A percentile compares a stretch with the other conserved stretches of the same genome.
Evolutionary conservation across 2,888 invertebrate genomes (phyloP).

Genomic region (Euzophera pinguis): DNA sequence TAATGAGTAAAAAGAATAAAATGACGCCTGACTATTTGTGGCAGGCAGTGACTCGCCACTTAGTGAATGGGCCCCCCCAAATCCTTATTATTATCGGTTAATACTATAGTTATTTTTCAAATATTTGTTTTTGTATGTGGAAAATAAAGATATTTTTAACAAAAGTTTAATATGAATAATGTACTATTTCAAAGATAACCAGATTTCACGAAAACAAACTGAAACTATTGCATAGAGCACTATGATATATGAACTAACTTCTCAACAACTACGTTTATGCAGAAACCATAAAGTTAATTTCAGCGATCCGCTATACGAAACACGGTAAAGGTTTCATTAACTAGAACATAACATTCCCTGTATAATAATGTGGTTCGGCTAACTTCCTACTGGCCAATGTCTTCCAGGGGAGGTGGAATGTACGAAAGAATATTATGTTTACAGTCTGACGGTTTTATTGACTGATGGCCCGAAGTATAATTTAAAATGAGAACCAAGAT

Average conservation of each 20-base stretch:
- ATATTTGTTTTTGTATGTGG: no score
- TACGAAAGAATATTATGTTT: slow-evolving; percentile 16
- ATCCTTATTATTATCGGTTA: no score
- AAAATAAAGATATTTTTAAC: no score
- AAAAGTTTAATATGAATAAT: no score
- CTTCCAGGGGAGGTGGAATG: slow-evolving; percentile 26
- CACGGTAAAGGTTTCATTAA: slow-evolving; percentile 44
- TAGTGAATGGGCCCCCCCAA: no score
- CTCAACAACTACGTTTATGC: slow-evolving; percentile 9
- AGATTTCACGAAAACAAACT: not conserved
- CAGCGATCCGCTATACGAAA: slow-evolving; percentile 20
- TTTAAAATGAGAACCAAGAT: no score
- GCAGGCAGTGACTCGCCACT: no score
- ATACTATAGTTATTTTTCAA: no score
- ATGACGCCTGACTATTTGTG: no score
- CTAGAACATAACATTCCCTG: slow-evolving; percentile 38
- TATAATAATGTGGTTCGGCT: slow-evolving; percentile 38
- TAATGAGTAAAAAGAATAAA: no score
- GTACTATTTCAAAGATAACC: no score
- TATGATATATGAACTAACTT: slow-evolving; percentile 2
- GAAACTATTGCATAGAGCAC: not conserved
- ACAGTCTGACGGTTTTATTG: no score
- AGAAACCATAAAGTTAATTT: slow-evolving; percentile 11
- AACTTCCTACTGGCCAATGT: slow-evolving; percentile 34
- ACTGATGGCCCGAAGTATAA: not conserved